Evolutionary conservation across 2,797 vertebrate genomes (phyloP).

Genomic region (Zalophus californianus): DNA sequence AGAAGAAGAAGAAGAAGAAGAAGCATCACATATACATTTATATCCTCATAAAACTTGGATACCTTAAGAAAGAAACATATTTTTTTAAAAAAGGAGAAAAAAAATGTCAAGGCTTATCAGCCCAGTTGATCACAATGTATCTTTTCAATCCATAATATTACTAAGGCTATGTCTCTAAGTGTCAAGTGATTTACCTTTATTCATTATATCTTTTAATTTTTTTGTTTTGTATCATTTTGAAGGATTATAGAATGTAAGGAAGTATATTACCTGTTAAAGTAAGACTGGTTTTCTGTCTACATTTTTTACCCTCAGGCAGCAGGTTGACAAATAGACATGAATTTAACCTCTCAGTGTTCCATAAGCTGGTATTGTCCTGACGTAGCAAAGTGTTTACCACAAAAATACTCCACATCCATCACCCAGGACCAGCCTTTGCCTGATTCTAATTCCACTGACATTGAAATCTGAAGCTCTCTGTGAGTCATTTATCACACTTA

Average conservation of each 20-base stretch:
- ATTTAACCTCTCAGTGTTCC: conserved; percentile 85
- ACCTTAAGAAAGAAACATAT: not conserved
- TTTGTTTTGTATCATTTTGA: conserved; percentile 47
- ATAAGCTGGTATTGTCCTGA: conserved; percentile 85
- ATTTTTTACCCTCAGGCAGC: conserved; percentile 79
- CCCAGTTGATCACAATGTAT: not conserved
- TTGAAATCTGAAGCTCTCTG: conserved; percentile 89
- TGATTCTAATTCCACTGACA: conserved; percentile 85
- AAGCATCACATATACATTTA: not conserved
- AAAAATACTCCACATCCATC: conserved; percentile 88
- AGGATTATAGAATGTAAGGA: conserved; percentile 52
- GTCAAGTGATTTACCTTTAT: not conserved
- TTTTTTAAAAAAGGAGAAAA: not conserved
- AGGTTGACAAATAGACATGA: conserved; percentile 86
- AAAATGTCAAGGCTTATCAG: not conserved
- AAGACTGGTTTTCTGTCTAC: conserved; percentile 77
- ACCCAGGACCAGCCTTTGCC: conserved; percentile 77
- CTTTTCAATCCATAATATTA: not conserved
- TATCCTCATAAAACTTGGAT: not conserved
- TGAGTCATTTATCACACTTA: conserved; percentile 93
- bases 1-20: not conserved
- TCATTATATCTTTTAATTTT: not conserved
- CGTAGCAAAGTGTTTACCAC: conserved; percentile 87
- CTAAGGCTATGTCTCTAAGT: not conserved
- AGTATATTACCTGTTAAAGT: conserved; percentile 79